Percentiles rank a stretch among this genome's conserved stretches.
Evolutionary conservation across 1,140 invertebrate genomes (phyloP).

Genomic region (Cyrtorhinus lividipennis): DNA sequence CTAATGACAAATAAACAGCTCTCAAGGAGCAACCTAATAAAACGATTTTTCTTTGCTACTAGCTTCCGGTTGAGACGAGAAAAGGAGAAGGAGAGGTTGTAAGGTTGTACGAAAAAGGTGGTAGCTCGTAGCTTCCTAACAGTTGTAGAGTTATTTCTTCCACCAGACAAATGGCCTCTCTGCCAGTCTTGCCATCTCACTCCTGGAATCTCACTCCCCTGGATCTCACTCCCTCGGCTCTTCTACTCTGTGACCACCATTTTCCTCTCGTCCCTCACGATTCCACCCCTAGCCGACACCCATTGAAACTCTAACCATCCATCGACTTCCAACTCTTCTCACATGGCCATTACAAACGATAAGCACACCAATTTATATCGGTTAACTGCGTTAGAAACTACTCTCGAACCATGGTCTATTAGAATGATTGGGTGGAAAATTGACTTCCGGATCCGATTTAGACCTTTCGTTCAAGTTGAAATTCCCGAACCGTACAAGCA

Average conservation of each 20-base stretch:
- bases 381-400: background rate
- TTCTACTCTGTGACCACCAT: too few relatives aligned
- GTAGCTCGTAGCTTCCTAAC: background rate
- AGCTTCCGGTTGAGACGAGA: too few relatives aligned
- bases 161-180: background rate
- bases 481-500: background rate
- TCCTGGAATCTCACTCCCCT: background rate
- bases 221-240: background rate
- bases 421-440: background rate
- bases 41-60: too few relatives aligned
- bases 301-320: background rate
- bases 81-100: background rate
- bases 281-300: background rate
- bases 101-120: background rate
- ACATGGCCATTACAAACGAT: background rate
- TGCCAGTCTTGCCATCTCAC: too few relatives aligned
- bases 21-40: too few relatives aligned
- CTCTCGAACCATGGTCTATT: background rate
- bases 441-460: background rate
- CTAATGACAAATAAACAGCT: too few relatives aligned
- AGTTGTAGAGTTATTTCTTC: background rate
- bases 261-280: too few relatives aligned
- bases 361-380: background rate
- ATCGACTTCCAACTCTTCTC: background rate
- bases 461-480: background rate